phyloP scores from a whole-genome alignment of 2,888 invertebrate genomes.

The Ochlodes sylvanus region DNA sequence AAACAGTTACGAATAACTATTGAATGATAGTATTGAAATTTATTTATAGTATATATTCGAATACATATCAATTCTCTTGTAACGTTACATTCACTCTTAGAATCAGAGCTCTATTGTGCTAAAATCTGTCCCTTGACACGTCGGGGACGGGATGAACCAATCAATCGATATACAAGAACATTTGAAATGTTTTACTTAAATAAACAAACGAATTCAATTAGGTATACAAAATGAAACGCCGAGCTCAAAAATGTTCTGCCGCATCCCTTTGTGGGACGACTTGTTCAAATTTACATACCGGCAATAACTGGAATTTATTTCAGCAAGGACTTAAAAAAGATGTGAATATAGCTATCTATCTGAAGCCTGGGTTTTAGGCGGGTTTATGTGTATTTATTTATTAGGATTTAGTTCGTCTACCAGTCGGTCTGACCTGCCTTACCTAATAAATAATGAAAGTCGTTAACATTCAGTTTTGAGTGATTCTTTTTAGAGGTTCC shows the following conservation, averaged over 20 bases:
- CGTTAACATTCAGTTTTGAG: too few species aligned
- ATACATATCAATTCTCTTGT: not conserved
- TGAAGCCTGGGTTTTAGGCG: slow-evolving; percentile 7
- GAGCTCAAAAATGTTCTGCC: slow-evolving; percentile 40
- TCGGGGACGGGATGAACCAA: not conserved
- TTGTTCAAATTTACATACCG: slow-evolving; percentile 50
- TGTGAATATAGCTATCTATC: slow-evolving; percentile 23
- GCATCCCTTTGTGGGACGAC: slow-evolving; percentile 47
- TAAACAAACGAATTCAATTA: slow-evolving; percentile 7
- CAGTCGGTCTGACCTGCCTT: too few species aligned
- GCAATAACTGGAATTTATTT: slow-evolving; percentile 48
- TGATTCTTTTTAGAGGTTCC: too few species aligned
- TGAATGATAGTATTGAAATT: too few species aligned
- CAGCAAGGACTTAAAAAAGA: slow-evolving; percentile 33
- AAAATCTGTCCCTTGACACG: not conserved
- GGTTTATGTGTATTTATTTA: slow-evolving; percentile 21
- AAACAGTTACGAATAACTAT: too few species aligned
- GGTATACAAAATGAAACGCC: slow-evolving; percentile 27
- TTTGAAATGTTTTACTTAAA: not conserved
- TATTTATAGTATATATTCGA: too few species aligned
- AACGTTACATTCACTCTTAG: not conserved
- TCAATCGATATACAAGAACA: not conserved
- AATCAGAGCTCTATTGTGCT: not conserved
- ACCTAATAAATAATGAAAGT: too few species aligned
- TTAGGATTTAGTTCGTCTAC: too few species aligned